Evolutionary conservation across 2,113 vertebrate species (phyloP), one percentile per base, ranked within the genome.

Genomic region (Chloropsis hardwickii): DNA sequence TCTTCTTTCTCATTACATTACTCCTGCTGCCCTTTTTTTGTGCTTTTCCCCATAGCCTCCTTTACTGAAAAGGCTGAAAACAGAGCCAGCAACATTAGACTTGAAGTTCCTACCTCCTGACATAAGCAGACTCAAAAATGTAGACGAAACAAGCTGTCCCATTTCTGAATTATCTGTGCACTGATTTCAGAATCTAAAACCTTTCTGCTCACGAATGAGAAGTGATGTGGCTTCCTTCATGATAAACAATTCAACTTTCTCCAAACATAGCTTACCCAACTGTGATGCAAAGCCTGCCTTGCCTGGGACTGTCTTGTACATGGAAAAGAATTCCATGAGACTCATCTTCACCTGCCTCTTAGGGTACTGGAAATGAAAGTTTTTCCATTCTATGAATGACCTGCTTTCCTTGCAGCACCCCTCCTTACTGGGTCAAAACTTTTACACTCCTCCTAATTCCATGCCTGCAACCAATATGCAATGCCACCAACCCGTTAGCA

Each of bases 81-180:
- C 39, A 71, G 5, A 65, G 56, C 31, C n/a, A 67, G 48, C 42
- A 88, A 88, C 22, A 31, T 62, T 14, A 82, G 15, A 40, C 42
- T 70, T 95, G 90, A 95, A 95, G 76, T 90, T 95, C 85, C 76
- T 86, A 81, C 60, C 60, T 92, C 33, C 31, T 78, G 64, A 90
- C 44, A 62, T 54, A 23, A 81, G 64, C 1, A 1, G n/a, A 54
- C 56, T 83, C 47, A 64, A 78, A 93, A 86, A 90, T 51, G 31
- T 78, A 96, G 92, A 94, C 76, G 95, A 97, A 96, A 95, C 91
- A 96, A 83, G 25, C 48, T 31, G 56, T 93, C 53, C 56, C 61
- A 44, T 57, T 95, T 81, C 82, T 86, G 69, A 60, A 53, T 67
- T 73, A 80, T 65, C 89, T 79, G 44, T 78, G 61, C 58, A 67